Evolutionary conservation across 23 tunicate genomes (phyloP), one percentile per base, ranked within the genome.

Genomic region (Ascidia mentula): DNA sequence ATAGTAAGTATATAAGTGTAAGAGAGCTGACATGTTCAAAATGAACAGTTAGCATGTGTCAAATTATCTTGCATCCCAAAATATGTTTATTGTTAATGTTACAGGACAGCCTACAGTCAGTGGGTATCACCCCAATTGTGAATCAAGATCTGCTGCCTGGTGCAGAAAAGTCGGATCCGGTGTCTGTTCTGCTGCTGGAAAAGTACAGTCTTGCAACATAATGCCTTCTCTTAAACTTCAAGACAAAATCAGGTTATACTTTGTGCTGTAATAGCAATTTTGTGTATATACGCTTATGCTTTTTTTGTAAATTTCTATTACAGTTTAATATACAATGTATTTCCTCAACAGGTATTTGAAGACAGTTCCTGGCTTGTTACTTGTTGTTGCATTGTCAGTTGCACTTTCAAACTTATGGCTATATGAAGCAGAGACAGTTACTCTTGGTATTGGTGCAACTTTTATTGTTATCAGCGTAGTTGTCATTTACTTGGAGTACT

Each of bases 341-440:
- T 42, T 9, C 15, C 15, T 12, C 15, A 9, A 12, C 46, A 86
- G 90, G 79, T 79, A 37, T 72, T 33, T 86, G 28, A 65, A 72
- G 31, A 46, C 40, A 34, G 46, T 86, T 42, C 90, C 90, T 46
- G 84, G 90, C n/a, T 20, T 86, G 45, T 46, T 86, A 38, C 22
- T 86, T 34, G 33, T 79, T 6, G 84, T 79, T 71, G 53, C 90
- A 9, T 8, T 86, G 0, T n/a, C 36, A 8, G 69, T 79, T 9
- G 69, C 61, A n/a, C 39, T 73, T 34, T 39, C 77, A 31, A 86
- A 86, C 70, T 69, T 86, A 15, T 75, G 75, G 79, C 36, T 69
- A 9, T 78, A 86, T 73, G 74, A 84, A n/a, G 89, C 89, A 4
- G 35, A 77, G 34, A 12, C 77, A 15, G 36, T 30, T 1, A 7